Percentiles rank a stretch among this genome's conserved stretches.
These are phyloP conservation scores for Heliconius hortense DNA, from an alignment of 2,888 invertebrate species.

Conservation along the genomic window DNA sequence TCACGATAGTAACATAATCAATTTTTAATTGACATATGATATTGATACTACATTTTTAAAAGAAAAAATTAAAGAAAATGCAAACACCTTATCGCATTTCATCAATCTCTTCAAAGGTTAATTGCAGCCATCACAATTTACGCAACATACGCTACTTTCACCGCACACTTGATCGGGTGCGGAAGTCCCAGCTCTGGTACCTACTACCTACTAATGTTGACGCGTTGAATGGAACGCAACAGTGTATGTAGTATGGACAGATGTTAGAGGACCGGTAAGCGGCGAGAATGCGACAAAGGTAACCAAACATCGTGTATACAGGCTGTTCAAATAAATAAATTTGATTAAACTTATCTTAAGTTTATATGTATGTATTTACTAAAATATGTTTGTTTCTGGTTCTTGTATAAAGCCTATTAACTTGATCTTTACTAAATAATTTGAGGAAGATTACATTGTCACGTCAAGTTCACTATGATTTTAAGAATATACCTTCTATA, in stretches of 20 bases:
- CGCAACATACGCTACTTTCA: conserved; percentile 39
- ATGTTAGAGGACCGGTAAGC: conserved; percentile 72
- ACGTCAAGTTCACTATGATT: not conserved
- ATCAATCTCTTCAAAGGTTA: conserved; percentile 23
- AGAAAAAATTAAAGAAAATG: not conserved
- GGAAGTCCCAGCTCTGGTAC: conserved; percentile 37
- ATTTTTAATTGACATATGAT: not conserved
- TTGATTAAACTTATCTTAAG: conserved; percentile 6
- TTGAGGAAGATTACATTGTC: not conserved
- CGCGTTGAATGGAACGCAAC: conserved; percentile 44
- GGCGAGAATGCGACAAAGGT: conserved; percentile 50
- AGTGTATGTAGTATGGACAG: conserved; percentile 57
- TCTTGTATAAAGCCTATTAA: not conserved
- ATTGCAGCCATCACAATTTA: conserved; percentile 28
- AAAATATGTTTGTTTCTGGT: not conserved
- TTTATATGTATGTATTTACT: not conserved
- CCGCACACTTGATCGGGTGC: conserved; percentile 36
- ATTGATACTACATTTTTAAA: not conserved
- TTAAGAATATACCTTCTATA: too few species aligned
- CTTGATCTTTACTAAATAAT: not conserved
- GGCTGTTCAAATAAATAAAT: conserved; percentile 44
- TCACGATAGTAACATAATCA: too few species aligned
- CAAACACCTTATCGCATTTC: not conserved
- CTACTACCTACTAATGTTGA: conserved; percentile 20
- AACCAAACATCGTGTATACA: conserved; percentile 49